These are phyloP conservation scores for Hylaeus anthracinus DNA, from an alignment of 1,140 invertebrate genomes.

Conservation along the genomic window DNA sequence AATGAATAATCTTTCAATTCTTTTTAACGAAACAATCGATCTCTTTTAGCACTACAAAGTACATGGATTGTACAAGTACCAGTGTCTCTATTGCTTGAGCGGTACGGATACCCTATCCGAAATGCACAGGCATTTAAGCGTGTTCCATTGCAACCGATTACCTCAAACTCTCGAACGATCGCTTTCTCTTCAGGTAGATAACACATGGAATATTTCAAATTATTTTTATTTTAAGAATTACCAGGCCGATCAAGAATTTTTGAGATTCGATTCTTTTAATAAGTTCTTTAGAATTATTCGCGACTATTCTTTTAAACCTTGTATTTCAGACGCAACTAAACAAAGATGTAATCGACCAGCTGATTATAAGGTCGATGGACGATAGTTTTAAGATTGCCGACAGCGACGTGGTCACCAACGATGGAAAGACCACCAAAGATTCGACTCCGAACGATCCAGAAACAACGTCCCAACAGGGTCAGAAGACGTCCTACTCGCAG, in stretches of 20 bases:
- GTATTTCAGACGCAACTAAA: conserved; percentile 62
- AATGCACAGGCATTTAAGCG: conserved; percentile 78
- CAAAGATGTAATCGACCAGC: conserved; percentile 70
- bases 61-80: conserved; percentile 79
- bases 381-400: not conserved
- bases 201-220: not conserved
- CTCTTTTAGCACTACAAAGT: conserved; percentile 75
- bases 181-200: conserved; percentile 65
- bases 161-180: conserved; percentile 77
- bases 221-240: too few species aligned
- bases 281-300: too few species aligned
- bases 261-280: too few species aligned
- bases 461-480: not conserved
- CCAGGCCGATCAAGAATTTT: too few species aligned
- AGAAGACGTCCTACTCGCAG: not conserved
- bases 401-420: not conserved
- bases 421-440: not conserved
- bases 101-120: conserved; percentile 76
- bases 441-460: not conserved
- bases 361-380: conserved; percentile 69
- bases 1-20: not conserved
- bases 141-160: conserved; percentile 76
- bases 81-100: conserved; percentile 81
- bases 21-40: not conserved
- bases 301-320: too few species aligned